Base-by-base conservation (phyloP, 2,113 vertebrate genomes). In the Paedocypris sp. region DNA sequence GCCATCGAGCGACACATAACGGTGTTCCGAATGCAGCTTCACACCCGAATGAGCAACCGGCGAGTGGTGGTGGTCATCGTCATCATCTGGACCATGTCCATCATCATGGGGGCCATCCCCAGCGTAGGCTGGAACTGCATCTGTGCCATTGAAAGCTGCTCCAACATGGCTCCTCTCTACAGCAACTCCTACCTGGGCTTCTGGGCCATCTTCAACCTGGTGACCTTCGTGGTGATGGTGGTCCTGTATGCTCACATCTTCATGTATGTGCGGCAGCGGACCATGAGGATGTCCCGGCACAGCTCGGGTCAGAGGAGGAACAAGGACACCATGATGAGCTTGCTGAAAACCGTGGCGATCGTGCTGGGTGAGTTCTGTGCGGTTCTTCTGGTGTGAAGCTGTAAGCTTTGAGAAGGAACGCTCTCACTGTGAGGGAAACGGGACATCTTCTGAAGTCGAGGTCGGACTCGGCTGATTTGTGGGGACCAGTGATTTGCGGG, bases 51-150 rank as follows among this genome's bases (percentile, higher is more conserved):
- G 95, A 97, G 93, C 81, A 97, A 97, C 77, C 88, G 94, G 0
- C 81, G 95, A 1, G 95, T 98, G 47, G 94, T 99, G 15, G 89
- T 99, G 32, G 95, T 99, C 41, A 98, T 98, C 10, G 91, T 94
- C 31, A 92, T 99, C 73, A 99, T 99, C 76, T 99, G 95, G 95
- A 97, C 93, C n/a, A 89, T 98, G 93, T 94, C 94, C 63, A 99
- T 99, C 1, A 76, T 93, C 13, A 98, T 96, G 92, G 95, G 95
- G 0, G 93, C 94, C 15, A 99, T 99, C 61, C 95, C 95, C 35
- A 97, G 93, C 2, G 89, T 95, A 3, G 95, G 95, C 69, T 99
- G 95, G 95, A 99, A 99, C 77, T 99, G 94, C 64, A 98, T 98
- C 83, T 99, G 95, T 62, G 88, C 87, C 29, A 80, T 98, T 28